Percentiles rank a stretch among this genome's conserved stretches.
phyloP scores from a whole-genome alignment of 2,113 vertebrate genomes.

The Pseudorhombus dupliciocellatus region DNA sequence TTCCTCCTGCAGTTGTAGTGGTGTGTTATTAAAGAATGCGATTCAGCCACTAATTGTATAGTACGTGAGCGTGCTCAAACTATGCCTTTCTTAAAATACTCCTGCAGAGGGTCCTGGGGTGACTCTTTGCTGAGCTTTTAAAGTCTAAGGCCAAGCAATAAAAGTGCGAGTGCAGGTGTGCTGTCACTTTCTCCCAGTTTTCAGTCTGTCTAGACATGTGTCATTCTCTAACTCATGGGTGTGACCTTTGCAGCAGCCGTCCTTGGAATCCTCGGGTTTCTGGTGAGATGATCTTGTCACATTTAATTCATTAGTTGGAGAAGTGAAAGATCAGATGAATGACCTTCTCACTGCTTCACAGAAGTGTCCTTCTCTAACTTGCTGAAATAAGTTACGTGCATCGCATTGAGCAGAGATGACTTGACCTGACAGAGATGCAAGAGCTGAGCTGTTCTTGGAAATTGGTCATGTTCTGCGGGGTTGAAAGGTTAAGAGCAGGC shows the following conservation, averaged over 20 bases:
- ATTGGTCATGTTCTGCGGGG: conserved; percentile 32
- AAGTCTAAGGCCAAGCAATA: conserved; percentile 18
- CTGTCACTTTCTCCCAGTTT: conserved; percentile 37
- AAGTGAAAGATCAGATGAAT: conserved; percentile 45
- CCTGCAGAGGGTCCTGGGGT: not conserved
- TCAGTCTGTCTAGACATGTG: conserved; percentile 28
- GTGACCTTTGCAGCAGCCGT: conserved; percentile 56
- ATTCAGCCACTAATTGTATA: conserved; percentile 58
- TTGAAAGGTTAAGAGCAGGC: conserved; percentile 70
- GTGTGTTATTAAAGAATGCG: conserved; percentile 49
- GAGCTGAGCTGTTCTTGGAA: conserved; percentile 30
- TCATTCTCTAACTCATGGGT: conserved; percentile 28
- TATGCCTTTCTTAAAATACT: conserved; percentile 45
- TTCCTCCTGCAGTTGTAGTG: conserved; percentile 24
- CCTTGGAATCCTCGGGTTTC: conserved; percentile 32
- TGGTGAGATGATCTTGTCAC: conserved; percentile 48
- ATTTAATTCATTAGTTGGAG: conserved; percentile 27
- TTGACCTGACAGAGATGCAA: conserved; percentile 28
- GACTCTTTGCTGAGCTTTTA: conserved; percentile 20
- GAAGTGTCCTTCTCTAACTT: not conserved
- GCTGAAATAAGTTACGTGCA: not conserved
- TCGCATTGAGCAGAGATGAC: not conserved
- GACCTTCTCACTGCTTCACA: conserved; percentile 32
- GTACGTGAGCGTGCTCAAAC: conserved; percentile 23
- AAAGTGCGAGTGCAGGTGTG: conserved; percentile 32